Percentiles rank a stretch among this genome's conserved stretches.
Evolutionary conservation across 37 sponge, comb jelly and placozoan species (phyloP).

Genomic region (Theonella swinhoei): DNA sequence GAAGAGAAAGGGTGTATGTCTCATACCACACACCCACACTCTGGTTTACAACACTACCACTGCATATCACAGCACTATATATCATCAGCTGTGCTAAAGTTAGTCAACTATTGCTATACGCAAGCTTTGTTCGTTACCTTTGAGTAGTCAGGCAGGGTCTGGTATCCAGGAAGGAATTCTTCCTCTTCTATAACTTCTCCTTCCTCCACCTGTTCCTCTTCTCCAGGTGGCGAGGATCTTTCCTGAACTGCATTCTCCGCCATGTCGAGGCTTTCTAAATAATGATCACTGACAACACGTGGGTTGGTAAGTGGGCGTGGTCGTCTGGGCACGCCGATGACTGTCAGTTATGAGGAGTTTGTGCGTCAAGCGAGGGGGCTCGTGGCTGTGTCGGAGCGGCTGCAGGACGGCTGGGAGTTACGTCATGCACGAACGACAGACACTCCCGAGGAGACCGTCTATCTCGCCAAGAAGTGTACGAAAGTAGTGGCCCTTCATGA

Average conservation of each 20-base stretch:
- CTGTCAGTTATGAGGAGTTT: constrained; percentile 61
- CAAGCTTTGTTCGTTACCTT: no score
- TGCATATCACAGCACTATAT: no score
- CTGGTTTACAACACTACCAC: no score
- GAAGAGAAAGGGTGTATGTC: no score
- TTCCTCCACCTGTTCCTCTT: background rate
- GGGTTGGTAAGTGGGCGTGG: background rate
- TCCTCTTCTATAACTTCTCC: constrained; percentile 20
- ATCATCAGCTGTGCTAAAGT: no score
- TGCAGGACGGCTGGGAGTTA: constrained; percentile 74
- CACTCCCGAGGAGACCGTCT: constrained; percentile 8
- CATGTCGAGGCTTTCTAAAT: background rate
- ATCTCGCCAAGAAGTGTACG: constrained; percentile 16
- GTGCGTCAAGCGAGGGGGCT: constrained; percentile 21
- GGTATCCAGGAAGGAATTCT: constrained; percentile 61
- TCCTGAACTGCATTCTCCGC: no score
- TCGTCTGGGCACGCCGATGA: background rate
- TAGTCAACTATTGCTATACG: no score
- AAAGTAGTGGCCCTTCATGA: background rate
- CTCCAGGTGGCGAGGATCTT: no score
- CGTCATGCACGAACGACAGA: background rate
- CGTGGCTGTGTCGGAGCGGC: constrained; percentile 37
- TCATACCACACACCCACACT: no score
- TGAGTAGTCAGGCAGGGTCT: constrained; percentile 60
- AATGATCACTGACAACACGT: constrained; percentile 4